These are phyloP conservation scores for Chrysolina americana DNA, from an alignment of 2,888 invertebrate species.

Conservation along the genomic window DNA sequence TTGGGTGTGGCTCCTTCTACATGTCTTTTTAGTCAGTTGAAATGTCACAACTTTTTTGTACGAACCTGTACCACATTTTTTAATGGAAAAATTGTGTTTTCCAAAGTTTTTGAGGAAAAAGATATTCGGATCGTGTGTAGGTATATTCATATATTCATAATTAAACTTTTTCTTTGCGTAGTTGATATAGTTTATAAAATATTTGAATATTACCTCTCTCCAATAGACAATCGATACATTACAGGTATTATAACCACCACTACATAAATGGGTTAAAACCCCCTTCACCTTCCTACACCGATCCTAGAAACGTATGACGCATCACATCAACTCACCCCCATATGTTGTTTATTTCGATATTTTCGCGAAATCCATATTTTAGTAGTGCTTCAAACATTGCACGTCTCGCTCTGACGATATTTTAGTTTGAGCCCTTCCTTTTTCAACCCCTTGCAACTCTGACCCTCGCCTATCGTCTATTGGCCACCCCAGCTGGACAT, in stretches of 20 bases:
- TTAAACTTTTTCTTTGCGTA: no score
- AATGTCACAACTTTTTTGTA: no score
- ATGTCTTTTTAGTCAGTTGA: no score
- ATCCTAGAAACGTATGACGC: conserved; percentile 45
- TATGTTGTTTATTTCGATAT: conserved; percentile 54
- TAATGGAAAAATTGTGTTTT: no score
- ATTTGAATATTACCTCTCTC: no score
- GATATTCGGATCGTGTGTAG: no score
- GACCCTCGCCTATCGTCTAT: conserved; percentile 60
- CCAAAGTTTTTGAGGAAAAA: no score
- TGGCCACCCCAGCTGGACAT: conserved; percentile 62
- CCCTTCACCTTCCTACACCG: conserved; percentile 13
- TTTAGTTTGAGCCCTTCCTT: conserved; percentile 49
- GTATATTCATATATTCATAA: no score
- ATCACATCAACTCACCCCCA: conserved; percentile 47
- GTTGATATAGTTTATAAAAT: no score
- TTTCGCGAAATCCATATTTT: conserved; percentile 54
- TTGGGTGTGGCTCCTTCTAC: no score
- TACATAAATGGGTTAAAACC: conserved; percentile 6
- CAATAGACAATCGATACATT: not conserved
- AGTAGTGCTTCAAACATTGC: conserved; percentile 35
- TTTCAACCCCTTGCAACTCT: conserved; percentile 59
- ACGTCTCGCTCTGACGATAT: conserved; percentile 45
- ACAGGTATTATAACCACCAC: not conserved
- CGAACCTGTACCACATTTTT: no score